Percentiles rank a stretch among this genome's conserved stretches.
Evolutionary conservation across 2,113 vertebrate species (phyloP).

Genomic region (Isurus oxyrinchus): DNA sequence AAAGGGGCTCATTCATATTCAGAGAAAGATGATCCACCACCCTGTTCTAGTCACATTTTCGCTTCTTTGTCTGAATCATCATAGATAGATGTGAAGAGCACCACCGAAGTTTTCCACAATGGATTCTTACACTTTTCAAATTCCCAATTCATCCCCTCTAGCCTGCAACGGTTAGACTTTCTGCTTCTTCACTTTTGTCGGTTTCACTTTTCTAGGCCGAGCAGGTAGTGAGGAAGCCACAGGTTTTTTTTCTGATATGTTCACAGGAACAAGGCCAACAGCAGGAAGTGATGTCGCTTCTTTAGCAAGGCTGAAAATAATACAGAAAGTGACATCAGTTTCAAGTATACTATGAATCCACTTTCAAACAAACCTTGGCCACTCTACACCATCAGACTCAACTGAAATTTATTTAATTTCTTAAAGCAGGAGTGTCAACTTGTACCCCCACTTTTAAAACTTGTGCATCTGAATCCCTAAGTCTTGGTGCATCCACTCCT

Average conservation of each 20-base stretch:
- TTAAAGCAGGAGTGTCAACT: neutral
- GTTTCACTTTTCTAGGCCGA: neutral
- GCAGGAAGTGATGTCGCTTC: neutral
- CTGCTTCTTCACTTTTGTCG: neutral
- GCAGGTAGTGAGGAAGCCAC: neutral
- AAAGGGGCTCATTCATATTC: neutral
- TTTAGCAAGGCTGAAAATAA: neutral
- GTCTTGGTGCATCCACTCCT: neutral
- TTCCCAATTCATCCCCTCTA: neutral
- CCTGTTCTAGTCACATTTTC: neutral
- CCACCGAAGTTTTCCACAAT: neutral
- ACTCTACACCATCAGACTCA: neutral
- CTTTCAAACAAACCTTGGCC: neutral
- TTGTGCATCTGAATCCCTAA: neutral
- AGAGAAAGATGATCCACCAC: neutral
- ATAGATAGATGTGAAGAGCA: neutral
- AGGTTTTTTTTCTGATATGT: neutral
- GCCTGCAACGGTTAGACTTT: neutral
- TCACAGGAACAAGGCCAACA: neutral
- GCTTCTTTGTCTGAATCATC: neutral
- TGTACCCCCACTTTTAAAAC: neutral
- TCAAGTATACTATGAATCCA: neutral
- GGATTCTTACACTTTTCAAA: neutral
- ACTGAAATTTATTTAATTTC: neutral
- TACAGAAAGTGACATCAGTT: neutral